These are phyloP conservation scores for Trachelipus rathkii DNA, from an alignment of 1,140 invertebrate species.

Conservation along the genomic window DNA sequence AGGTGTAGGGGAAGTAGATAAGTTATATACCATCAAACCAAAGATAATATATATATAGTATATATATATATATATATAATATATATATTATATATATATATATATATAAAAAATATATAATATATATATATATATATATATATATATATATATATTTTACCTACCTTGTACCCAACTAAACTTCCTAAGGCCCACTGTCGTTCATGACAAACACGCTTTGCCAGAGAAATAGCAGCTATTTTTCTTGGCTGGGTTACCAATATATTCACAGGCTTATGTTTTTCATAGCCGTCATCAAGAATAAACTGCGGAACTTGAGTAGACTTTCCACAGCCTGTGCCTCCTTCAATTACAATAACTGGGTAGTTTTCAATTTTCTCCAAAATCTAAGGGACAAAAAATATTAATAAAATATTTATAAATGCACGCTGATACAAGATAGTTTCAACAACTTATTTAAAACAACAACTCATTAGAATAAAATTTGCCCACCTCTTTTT, in stretches of 20 bases:
- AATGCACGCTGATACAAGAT: neutral
- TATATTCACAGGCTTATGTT: constrained; percentile 66
- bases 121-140: neutral
- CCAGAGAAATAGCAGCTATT: constrained; percentile 77
- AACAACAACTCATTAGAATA: neutral
- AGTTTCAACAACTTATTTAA: too few species aligned
- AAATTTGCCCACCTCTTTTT: constrained; percentile 20
- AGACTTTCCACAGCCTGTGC: constrained; percentile 74
- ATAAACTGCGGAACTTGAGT: constrained; percentile 87
- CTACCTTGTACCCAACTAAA: constrained; percentile 72
- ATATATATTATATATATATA: neutral
- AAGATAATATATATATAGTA: too few species aligned
- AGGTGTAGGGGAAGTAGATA: too few species aligned
- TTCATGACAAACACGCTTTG: constrained; percentile 58
- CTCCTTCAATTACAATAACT: constrained; percentile 78
- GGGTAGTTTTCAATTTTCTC: constrained; percentile 62
- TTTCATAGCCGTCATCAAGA: constrained; percentile 63
- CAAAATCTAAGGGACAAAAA: constrained; percentile 54
- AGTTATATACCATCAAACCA: too few species aligned
- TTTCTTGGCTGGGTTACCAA: constrained; percentile 81
- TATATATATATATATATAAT: neutral
- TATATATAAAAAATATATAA: neutral
- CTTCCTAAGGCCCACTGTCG: constrained; percentile 68
- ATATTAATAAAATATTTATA: neutral
- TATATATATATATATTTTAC: neutral